A percentile compares a stretch with the other conserved stretches of the same genome.
Evolutionary conservation across 2,888 invertebrate genomes (phyloP).

Genomic region (Cheilosia pagana): DNA sequence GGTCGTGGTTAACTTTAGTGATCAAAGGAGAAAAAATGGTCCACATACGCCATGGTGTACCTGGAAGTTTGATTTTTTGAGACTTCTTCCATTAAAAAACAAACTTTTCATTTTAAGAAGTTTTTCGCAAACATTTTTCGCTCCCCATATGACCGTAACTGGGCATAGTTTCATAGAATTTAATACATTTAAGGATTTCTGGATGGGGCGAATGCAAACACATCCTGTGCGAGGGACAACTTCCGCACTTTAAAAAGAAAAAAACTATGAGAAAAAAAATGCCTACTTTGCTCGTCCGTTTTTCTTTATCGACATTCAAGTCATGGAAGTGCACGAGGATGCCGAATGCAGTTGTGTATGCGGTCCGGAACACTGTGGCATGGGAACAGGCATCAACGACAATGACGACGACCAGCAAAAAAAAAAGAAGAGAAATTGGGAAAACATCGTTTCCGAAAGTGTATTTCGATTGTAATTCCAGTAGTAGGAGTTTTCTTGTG

Average conservation of each 20-base stretch:
- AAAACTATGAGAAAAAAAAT: constrained; percentile 6
- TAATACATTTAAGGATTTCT: constrained; percentile 2
- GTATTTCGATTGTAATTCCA: constrained; percentile 73
- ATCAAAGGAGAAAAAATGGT: neutral
- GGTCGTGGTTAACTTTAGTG: neutral
- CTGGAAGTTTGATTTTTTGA: neutral
- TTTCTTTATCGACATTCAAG: constrained; percentile 60
- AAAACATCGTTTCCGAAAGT: constrained; percentile 57
- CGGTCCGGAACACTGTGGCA: constrained; percentile 32
- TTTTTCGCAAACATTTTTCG: constrained; percentile 48
- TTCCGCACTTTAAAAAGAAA: constrained; percentile 41
- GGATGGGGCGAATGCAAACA: constrained; percentile 38
- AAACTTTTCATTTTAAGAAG: constrained; percentile 47
- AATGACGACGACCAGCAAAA: neutral
- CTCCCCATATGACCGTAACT: constrained; percentile 40
- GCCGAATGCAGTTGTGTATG: constrained; percentile 37
- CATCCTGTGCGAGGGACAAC: constrained; percentile 31
- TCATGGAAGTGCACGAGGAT: constrained; percentile 49
- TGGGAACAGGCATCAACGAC: constrained; percentile 1
- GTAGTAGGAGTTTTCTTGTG: constrained; percentile 60
- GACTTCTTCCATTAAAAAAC: neutral
- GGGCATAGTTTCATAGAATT: constrained; percentile 20
- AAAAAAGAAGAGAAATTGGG: neutral
- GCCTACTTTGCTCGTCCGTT: constrained; percentile 33
- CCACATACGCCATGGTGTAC: neutral